Evolutionary conservation across 2,888 invertebrate species (phyloP).

Genomic region (Ephialtes manifestator): DNA sequence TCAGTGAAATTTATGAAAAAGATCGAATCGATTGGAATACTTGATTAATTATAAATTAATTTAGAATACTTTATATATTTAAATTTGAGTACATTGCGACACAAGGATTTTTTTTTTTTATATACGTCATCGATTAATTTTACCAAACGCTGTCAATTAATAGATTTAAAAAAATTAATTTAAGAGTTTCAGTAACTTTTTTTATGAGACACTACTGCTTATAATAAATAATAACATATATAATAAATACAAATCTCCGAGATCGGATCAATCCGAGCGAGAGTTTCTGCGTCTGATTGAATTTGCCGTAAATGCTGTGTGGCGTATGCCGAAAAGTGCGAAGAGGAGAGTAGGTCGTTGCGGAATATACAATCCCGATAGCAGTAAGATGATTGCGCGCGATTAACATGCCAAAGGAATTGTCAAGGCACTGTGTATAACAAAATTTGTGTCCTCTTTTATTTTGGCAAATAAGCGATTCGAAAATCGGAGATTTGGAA

Average conservation of each 20-base stretch:
- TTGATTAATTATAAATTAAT: no score
- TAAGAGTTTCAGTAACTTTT: no score
- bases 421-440: slow-evolving; percentile 30
- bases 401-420: slow-evolving; percentile 57
- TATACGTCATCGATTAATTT: no score
- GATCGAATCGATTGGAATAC: not conserved
- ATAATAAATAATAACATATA: no score
- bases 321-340: slow-evolving; percentile 42
- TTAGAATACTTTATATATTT: no score
- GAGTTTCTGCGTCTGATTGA: slow-evolving; percentile 53
- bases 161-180: no score
- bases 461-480: not conserved
- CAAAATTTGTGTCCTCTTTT: slow-evolving; percentile 19
- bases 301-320: slow-evolving; percentile 48
- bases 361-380: slow-evolving; percentile 51
- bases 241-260: no score
- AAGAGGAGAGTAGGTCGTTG: slow-evolving; percentile 40
- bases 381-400: slow-evolving; percentile 46
- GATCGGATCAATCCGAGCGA: slow-evolving; percentile 71
- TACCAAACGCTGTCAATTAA: no score
- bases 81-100: no score
- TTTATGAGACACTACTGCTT: no score
- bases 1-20: no score
- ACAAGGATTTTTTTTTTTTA: no score
- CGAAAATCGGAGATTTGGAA: not conserved